Conservation (phyloP, 1,140 invertebrate genomes). For the Maconellicoccus hirsutus region DNA sequence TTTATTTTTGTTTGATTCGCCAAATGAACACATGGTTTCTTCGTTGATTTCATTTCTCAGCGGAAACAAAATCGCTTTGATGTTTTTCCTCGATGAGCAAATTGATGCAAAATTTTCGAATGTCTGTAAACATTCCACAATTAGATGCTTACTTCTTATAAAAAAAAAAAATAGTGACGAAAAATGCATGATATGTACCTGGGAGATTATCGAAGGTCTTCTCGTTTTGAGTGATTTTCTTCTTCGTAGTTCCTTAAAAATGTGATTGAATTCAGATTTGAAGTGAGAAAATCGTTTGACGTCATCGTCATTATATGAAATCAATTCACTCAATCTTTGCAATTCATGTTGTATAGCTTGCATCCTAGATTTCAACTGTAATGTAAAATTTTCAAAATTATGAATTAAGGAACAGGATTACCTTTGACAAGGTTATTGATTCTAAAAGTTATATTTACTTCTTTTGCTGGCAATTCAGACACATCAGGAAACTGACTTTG, state of each 20-base stretch:
- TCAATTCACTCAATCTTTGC: not conserved
- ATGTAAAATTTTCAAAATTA: not conserved
- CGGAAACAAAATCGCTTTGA: slow-evolving; percentile 1
- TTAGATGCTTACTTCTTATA: too few species aligned
- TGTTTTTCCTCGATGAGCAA: not conserved
- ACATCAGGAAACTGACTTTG: slow-evolving; percentile 11
- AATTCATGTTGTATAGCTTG: slow-evolving; percentile 9
- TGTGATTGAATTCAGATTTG: slow-evolving; percentile 15
- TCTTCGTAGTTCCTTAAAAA: not conserved
- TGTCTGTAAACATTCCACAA: slow-evolving; percentile 6
- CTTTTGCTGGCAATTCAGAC: not conserved
- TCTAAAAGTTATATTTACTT: not conserved
- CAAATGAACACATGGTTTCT: not conserved
- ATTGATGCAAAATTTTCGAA: not conserved
- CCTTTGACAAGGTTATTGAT: too few species aligned
- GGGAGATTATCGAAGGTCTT: not conserved
- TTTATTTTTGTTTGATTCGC: not conserved
- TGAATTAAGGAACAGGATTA: too few species aligned
- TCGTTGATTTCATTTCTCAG: not conserved
- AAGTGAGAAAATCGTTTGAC: slow-evolving; percentile 11
- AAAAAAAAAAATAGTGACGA: not conserved
- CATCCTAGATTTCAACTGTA: not conserved
- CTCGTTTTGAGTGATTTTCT: not conserved
- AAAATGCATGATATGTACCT: not conserved
- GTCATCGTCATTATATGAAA: slow-evolving; percentile 9